Percentiles rank a stretch among this genome's conserved stretches.
Evolutionary conservation across 2,113 vertebrate species (phyloP).

Genomic region (Clinocottus analis): DNA sequence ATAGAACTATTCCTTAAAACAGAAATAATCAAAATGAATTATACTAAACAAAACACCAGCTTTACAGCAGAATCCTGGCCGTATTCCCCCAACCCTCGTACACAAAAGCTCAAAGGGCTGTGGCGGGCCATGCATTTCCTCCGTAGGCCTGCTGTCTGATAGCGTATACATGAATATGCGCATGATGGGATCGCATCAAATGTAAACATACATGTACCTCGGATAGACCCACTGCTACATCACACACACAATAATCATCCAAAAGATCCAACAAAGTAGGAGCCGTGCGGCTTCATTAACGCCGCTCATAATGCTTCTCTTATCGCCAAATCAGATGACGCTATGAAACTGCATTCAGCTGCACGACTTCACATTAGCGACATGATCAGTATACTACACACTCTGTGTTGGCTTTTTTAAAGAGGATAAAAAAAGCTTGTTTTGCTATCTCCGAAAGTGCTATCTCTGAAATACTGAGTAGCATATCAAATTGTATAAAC

Average conservation of each 20-base stretch:
- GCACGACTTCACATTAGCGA: background rate
- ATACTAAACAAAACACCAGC: background rate
- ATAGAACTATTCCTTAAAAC: background rate
- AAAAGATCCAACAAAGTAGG: background rate
- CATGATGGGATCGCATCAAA: no score
- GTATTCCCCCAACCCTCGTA: background rate
- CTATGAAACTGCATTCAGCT: no score
- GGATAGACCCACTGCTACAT: background rate
- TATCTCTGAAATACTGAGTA: conserved; percentile 8
- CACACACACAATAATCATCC: background rate
- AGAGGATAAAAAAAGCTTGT: background rate
- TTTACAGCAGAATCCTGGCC: background rate
- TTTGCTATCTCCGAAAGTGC: background rate
- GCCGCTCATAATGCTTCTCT: background rate
- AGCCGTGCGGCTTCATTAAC: no score
- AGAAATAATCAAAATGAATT: background rate
- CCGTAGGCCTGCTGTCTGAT: no score
- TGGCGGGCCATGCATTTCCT: no score
- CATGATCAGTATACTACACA: background rate
- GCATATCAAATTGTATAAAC: background rate
- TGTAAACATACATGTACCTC: background rate
- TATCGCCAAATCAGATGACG: background rate
- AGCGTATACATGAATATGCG: no score
- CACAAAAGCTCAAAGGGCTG: background rate
- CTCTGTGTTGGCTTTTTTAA: background rate